Evolutionary conservation across 2,113 vertebrate species (phyloP), one percentile per base, ranked within the genome.

Genomic region (Heloderma charlesbogerti): DNA sequence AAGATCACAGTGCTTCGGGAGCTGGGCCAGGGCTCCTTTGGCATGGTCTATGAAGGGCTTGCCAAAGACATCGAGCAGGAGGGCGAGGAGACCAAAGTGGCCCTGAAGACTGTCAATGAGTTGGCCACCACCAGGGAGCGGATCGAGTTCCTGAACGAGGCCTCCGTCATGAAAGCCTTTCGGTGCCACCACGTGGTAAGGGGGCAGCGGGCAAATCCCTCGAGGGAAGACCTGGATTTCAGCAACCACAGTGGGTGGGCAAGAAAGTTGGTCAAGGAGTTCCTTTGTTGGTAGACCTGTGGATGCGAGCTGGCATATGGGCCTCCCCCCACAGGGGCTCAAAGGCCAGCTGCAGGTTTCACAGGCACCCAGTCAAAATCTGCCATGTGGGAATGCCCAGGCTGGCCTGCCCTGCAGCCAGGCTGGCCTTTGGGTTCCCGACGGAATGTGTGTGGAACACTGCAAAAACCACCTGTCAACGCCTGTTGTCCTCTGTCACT

Each of bases 141-240:
- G 66, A 95, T 98, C 0, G 98, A 98, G 90, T 98, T 98, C 95
- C 97, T 98, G 95, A 98, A 98, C 0, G 98, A 98, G 90, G 98
- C 98, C 15, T 98, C 98, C 0, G 98, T 98, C 88, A 98, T 98
- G 98, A 98, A 98, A 83, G 97, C 97, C 16, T 98, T 98, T 94
- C 96, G 98, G 92, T 98, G 98, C 91, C 98, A 98, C 92, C 98
- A 98, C 0, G 98, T 98, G 97, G 98, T 98, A 95, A 95, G 96
- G 87, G 88, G 79, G 71, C 27, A 7, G 0, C 4, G 51, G 3
- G 51, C 6, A 8, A 45, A 12, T 7, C 51, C 51, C 51, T 48
- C 54, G 2, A 4, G 43, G 37, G 51, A 27, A 43, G 51, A 27
- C 63, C 3, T 22, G 0, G 6, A 0, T 54, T 43, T 84, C 9